Conservation (phyloP, 2,113 vertebrate genomes). For the Zapus hudsonius region DNA sequence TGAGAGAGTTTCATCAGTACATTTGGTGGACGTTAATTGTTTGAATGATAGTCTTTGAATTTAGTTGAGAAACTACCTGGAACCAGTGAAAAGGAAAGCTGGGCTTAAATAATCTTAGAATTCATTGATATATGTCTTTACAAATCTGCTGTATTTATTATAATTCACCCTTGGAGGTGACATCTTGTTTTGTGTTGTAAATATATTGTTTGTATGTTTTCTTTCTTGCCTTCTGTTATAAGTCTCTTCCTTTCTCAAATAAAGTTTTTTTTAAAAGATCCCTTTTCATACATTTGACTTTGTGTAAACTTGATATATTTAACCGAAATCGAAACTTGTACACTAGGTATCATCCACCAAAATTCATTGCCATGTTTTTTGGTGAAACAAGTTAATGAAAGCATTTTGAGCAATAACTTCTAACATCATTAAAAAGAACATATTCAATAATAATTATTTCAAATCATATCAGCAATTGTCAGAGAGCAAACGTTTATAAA, state of each 20-base stretch:
- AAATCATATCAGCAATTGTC: slow-evolving; percentile 76
- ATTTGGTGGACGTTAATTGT: slow-evolving; percentile 78
- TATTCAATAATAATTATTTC: slow-evolving; percentile 82
- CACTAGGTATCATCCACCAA: slow-evolving; percentile 75
- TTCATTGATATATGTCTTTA: slow-evolving; percentile 87
- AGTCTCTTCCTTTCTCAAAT: slow-evolving; percentile 94
- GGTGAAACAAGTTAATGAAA: slow-evolving; percentile 78
- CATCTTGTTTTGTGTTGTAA: slow-evolving; percentile 93
- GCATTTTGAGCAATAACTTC: slow-evolving; percentile 77
- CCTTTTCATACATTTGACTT: slow-evolving; percentile 89
- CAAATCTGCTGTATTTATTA: slow-evolving; percentile 94
- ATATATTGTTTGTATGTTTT: slow-evolving; percentile 95
- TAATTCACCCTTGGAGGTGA: slow-evolving; percentile 88
- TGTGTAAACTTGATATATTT: slow-evolving; percentile 87
- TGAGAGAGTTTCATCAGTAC: slow-evolving; percentile 78
- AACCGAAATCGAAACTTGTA: slow-evolving; percentile 74
- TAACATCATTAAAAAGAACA: slow-evolving; percentile 79
- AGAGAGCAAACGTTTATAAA: slow-evolving; percentile 72
- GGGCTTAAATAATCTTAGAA: slow-evolving; percentile 85
- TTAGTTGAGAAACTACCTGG: slow-evolving; percentile 85
- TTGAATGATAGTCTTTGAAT: slow-evolving; percentile 83
- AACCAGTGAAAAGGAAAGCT: slow-evolving; percentile 88
- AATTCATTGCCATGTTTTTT: slow-evolving; percentile 75
- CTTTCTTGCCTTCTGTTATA: slow-evolving; percentile 95
- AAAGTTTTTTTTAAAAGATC: slow-evolving; percentile 93